These are phyloP conservation scores for Pomatorhinus ruficollis DNA, from an alignment of 2,113 vertebrate genomes.

Conservation along the genomic window DNA sequence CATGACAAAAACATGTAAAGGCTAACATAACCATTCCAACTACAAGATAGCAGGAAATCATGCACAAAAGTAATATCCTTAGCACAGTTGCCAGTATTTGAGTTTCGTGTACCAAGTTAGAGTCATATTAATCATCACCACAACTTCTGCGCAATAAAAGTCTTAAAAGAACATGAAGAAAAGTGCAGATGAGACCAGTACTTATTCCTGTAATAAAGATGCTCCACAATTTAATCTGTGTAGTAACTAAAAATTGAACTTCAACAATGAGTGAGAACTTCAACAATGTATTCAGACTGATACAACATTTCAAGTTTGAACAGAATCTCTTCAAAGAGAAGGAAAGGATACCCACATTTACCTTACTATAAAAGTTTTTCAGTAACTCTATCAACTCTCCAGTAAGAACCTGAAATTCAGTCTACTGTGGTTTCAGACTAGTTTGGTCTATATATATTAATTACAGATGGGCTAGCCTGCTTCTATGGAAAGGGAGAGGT, in stretches of 20 bases:
- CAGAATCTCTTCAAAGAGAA: not conserved
- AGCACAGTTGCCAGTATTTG: not conserved
- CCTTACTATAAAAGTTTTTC: not conserved
- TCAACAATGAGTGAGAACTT: not conserved
- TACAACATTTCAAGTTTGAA: not conserved
- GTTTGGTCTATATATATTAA: not conserved
- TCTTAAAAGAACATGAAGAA: not conserved
- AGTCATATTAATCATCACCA: not conserved
- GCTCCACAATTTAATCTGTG: not conserved
- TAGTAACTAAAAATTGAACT: not conserved
- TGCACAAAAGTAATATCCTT: not conserved
- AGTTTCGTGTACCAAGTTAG: not conserved
- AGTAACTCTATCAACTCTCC: not conserved
- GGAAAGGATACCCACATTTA: not conserved
- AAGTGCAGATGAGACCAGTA: not conserved
- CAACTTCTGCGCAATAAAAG: not conserved
- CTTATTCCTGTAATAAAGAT: not conserved
- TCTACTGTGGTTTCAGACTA: not conserved
- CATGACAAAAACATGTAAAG: not conserved
- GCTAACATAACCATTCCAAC: not conserved
- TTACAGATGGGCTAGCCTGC: not conserved
- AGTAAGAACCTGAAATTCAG: not conserved
- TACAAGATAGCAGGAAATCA: not conserved
- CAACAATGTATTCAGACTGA: not conserved
- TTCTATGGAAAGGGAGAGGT: not conserved